Base-by-base conservation (phyloP, 2,797 vertebrate species). In the Pristis pectinata region DNA sequence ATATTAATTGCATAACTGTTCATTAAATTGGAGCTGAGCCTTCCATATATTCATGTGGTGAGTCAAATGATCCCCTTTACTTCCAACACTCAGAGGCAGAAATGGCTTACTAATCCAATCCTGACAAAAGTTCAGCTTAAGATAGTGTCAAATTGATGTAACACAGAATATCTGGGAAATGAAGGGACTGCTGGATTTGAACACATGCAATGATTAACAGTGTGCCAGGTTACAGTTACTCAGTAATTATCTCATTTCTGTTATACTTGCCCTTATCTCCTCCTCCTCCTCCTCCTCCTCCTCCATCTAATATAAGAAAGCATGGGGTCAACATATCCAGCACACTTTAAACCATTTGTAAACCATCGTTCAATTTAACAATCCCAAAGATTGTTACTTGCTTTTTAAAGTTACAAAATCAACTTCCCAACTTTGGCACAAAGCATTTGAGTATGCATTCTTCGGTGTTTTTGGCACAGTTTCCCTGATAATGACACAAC, bases 41-140 rank as follows among this genome's bases (percentile, higher is more conserved):
- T 59, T 87, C 83, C 87, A 61, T 87, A 15, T 59, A 34, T 87
- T 87, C 49, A 59, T 87, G 87, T 4, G 27, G 9, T 87, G 83
- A 87, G 56, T 59, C 53, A 87, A 30, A 19, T 34, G 15, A 87
- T 87, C 53, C 11, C 49, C 56, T 59, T 6, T 17, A 83, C 30
- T 87, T 87, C 83, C 83, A 87, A 87, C 13, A 87, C 61, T 13
- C 53, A 87, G 53, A 61, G 83, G 56, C 83, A 87, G 53, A 61
- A 87, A 87, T 87, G 34, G 53, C 34, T 87, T 59, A 87, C 56
- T 87, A 61, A 87, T 87, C 83, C 56, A 87, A 34, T 53, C 13
- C 83, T 61, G 83, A 87, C 53, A 64, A 87, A n/a, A 61, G 56
- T 87, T 87, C 59, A 61, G 56, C 83, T 87, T n/a, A 87, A 87